Evolutionary conservation across 2,797 vertebrate genomes (phyloP).

Genomic region (Allobates femoralis): DNA sequence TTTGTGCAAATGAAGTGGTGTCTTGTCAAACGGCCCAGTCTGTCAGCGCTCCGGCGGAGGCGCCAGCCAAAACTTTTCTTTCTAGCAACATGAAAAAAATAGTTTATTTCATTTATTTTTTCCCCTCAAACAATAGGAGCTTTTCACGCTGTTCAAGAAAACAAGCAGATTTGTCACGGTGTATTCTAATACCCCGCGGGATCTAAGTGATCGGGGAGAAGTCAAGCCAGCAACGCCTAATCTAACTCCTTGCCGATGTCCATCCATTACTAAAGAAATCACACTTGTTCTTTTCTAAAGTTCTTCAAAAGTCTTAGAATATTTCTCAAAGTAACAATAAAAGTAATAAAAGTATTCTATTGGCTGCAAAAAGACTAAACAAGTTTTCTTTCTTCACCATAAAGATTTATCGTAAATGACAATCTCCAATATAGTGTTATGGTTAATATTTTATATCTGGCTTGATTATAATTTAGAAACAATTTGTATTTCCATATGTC

Average conservation of each 20-base stretch:
- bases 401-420: too few relatives aligned
- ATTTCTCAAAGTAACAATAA: too few relatives aligned
- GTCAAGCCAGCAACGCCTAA: constrained; percentile 15
- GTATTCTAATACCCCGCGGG: constrained; percentile 7
- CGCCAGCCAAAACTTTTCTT: constrained; percentile 51
- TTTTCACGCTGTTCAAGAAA: constrained; percentile 37
- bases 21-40: constrained; percentile 57
- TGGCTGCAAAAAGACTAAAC: background rate
- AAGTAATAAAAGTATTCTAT: too few relatives aligned
- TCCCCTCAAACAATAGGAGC: constrained; percentile 45
- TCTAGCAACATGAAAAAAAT: constrained; percentile 45
- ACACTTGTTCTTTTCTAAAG: background rate
- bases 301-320: too few relatives aligned
- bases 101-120: constrained; percentile 45
- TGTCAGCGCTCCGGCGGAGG: constrained; percentile 48
- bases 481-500: too few relatives aligned
- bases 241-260: constrained; percentile 33
- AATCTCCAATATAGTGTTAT: too few relatives aligned
- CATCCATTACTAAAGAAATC: constrained; percentile 7
- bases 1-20: constrained; percentile 60
- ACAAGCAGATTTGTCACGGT: constrained; percentile 46
- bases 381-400: background rate
- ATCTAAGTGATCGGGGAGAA: constrained; percentile 12
- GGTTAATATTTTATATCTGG: too few relatives aligned
- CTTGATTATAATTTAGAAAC: too few relatives aligned